Base-by-base conservation (phyloP, 2,797 vertebrate species). In the Eulemur mongoz region DNA sequence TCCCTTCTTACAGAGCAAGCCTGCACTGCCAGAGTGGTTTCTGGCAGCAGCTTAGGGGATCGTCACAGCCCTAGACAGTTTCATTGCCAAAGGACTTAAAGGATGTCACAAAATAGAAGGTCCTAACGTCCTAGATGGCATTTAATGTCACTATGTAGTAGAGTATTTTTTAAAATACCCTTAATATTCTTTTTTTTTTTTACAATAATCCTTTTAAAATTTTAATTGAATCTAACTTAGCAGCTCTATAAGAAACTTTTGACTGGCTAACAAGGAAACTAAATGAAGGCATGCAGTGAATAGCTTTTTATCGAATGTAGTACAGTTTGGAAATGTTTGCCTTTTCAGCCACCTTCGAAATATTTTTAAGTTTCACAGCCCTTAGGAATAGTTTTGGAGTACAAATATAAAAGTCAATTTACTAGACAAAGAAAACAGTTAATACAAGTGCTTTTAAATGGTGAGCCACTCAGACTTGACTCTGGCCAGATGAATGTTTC, bases 341-440 rank as follows among this genome's bases (percentile, higher is more conserved):
- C n/a, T 73, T 82, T 87, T 72, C 38, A 25, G 10, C 18, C 14
- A 87, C 6, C 22, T 94, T 59, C 54, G 70, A 90, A 87, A 80
- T 90, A 63, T 48, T 94, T 92, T 94, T 12, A 20, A 83, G n/a
- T 43, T 72, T 52, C 63, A 80, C 15, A 30, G 67, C 8, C 32
- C 13, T 69, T 78, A 43, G 38, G 65, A 83, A 72, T 11, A 54
- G 6, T 52, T 93, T 91, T 35, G 20, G 30, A 5, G 13, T 43
- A 15, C 12, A 72, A 76, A 79, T 45, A 61, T 3, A n/a, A 72
- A 72, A 63, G 2, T 13, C 20, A 32, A 57, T 59, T 86, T 82
- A 45, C 1, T 38, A 89, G 27, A 73, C 48, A 96, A 96, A 97
- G 96, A 92, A 96, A 87, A 70, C 88, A 80, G 93, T 43, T 91